These are phyloP conservation scores for Poeciliopsis presidionis DNA, from an alignment of 2,797 vertebrate species.

Conservation along the genomic window DNA sequence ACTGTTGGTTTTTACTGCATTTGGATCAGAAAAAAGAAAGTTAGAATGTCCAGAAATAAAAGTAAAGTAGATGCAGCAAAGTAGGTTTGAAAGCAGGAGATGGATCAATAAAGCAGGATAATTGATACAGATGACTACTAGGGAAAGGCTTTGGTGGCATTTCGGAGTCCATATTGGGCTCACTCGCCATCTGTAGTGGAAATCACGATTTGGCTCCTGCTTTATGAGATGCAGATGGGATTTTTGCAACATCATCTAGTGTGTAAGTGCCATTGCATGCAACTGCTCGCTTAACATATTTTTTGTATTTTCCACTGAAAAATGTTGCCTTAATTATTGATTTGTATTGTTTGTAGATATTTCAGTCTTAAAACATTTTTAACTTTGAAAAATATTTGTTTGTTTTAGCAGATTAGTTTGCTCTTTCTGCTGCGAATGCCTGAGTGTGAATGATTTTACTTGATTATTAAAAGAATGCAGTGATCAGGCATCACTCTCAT, in stretches of 20 bases:
- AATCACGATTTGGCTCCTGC: not conserved
- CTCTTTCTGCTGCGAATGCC: not conserved
- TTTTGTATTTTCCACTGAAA: not conserved
- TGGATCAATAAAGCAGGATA: not conserved
- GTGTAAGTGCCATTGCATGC: not conserved
- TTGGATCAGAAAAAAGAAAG: not conserved
- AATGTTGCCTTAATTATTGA: not conserved
- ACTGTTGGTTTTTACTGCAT: conserved; percentile 94
- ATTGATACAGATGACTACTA: not conserved
- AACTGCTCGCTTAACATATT: not conserved
- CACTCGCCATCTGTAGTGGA: not conserved
- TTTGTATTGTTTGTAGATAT: not conserved
- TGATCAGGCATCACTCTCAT: not conserved
- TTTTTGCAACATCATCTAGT: conserved; percentile 5
- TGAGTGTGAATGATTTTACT: not conserved
- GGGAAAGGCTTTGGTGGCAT: not conserved
- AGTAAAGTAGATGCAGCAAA: not conserved
- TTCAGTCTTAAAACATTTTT: not conserved
- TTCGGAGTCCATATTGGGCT: not conserved
- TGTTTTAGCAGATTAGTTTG: not conserved
- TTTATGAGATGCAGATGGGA: not conserved
- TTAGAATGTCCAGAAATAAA: not conserved
- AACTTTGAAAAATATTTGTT: not conserved
- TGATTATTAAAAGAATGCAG: not conserved
- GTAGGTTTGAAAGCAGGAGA: conserved; percentile 1